A percentile compares a stretch with the other conserved stretches of the same genome.
phyloP scores from a whole-genome alignment of 2,113 vertebrate genomes.

The Pyrgilauda ruficollis region DNA sequence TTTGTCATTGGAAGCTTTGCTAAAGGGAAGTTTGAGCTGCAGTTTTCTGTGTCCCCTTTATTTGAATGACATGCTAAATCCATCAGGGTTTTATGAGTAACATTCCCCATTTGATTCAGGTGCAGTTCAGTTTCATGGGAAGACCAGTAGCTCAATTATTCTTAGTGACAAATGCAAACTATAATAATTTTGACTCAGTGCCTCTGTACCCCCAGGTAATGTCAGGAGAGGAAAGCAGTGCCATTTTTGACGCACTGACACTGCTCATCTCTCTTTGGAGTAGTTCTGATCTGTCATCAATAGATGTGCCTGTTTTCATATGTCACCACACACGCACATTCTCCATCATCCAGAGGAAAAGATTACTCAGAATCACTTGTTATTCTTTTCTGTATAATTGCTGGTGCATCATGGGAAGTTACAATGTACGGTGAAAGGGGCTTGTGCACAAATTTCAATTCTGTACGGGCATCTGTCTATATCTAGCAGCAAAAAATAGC shows the following conservation, averaged over 20 bases:
- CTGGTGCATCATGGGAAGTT: background rate
- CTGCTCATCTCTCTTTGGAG: background rate
- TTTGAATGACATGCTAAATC: constrained; percentile 59
- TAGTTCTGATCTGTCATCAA: background rate
- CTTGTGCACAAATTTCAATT: background rate
- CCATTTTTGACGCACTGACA: background rate
- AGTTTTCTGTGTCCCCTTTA: background rate
- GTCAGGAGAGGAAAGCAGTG: background rate
- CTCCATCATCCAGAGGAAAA: background rate
- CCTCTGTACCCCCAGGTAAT: background rate
- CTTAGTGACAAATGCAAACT: constrained; percentile 58
- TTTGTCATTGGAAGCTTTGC: background rate
- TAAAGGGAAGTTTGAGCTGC: background rate
- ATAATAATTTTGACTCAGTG: constrained; percentile 23
- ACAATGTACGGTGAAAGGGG: background rate
- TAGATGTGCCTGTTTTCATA: background rate
- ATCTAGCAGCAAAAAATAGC: background rate
- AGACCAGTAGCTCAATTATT: background rate
- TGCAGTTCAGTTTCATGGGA: constrained; percentile 1
- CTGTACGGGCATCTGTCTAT: background rate
- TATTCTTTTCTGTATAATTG: background rate
- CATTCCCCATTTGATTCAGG: background rate
- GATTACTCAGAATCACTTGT: background rate
- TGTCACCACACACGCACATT: background rate
- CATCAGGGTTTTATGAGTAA: background rate